A percentile compares a stretch with the other conserved stretches of the same genome.
These are phyloP conservation scores for Mesorhabditis sp. DNA, from an alignment of 2,888 invertebrate species.

Conservation along the genomic window DNA sequence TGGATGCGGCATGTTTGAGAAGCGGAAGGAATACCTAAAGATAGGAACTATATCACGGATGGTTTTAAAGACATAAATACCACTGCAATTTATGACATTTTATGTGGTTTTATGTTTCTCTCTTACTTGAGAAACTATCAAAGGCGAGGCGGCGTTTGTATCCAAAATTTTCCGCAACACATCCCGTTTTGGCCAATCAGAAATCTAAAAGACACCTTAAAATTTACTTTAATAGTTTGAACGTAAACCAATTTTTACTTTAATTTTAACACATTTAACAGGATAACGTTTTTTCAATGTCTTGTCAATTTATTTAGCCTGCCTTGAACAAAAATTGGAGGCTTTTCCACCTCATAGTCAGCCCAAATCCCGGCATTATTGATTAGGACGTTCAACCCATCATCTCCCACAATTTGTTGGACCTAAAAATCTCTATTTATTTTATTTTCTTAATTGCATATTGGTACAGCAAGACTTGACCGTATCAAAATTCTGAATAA, in stretches of 20 bases:
- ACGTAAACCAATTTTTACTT: too few relatives aligned
- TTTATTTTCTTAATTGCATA: neutral
- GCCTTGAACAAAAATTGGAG: too few relatives aligned
- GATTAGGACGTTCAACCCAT: neutral
- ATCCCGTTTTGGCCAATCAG: neutral
- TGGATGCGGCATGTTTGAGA: neutral
- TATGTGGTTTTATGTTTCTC: neutral
- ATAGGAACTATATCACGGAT: neutral
- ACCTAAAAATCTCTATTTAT: conserved; percentile 2
- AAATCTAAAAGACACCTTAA: neutral
- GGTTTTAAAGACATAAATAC: too few relatives aligned
- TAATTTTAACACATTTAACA: too few relatives aligned
- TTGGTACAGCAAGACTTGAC: neutral
- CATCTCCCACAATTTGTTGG: neutral
- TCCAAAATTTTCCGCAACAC: conserved; percentile 4
- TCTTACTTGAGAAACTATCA: neutral
- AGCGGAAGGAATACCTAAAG: conserved; percentile 1
- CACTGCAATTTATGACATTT: neutral
- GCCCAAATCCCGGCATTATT: conserved; percentile 4
- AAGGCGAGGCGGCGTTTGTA: conserved; percentile 1
- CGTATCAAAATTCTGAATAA: neutral
- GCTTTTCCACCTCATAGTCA: neutral
- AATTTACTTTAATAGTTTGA: too few relatives aligned
- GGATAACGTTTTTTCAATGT: too few relatives aligned
- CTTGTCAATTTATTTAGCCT: too few relatives aligned